Percentiles rank a stretch among this genome's conserved stretches.
phyloP scores from a whole-genome alignment of 2,113 vertebrate species.

The Glareola pratincola region DNA sequence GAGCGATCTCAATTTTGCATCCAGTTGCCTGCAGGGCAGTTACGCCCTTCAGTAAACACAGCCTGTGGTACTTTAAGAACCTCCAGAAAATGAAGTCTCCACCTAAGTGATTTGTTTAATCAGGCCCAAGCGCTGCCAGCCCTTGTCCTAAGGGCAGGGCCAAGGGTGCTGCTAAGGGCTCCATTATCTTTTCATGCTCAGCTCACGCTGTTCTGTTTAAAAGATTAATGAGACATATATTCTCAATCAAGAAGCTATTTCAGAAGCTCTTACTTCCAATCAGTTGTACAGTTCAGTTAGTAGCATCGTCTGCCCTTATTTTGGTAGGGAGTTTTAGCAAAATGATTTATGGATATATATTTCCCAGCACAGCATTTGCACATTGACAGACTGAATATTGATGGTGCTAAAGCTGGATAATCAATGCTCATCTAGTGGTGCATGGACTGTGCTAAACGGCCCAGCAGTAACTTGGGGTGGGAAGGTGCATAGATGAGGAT shows the following conservation, averaged over 20 bases:
- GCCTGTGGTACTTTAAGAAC: background rate
- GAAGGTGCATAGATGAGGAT: background rate
- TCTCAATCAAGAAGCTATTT: constrained; percentile 30
- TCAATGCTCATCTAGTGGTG: background rate
- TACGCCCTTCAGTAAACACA: background rate
- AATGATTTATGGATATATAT: constrained; percentile 7
- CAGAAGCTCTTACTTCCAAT: constrained; percentile 27
- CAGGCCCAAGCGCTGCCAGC: background rate
- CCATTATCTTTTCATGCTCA: background rate
- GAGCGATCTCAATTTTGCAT: background rate
- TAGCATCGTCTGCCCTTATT: constrained; percentile 1
- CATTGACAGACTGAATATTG: background rate
- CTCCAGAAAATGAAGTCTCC: background rate
- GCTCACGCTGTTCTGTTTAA: background rate
- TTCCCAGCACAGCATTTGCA: background rate
- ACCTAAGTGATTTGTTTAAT: background rate
- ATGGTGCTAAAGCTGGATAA: background rate
- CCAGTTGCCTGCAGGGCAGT: background rate
- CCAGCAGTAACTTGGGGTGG: background rate
- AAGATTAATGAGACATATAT: constrained; percentile 53
- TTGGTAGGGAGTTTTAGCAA: background rate
- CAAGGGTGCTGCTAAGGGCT: background rate
- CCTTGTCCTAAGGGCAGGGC: background rate
- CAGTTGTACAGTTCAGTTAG: background rate
- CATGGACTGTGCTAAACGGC: background rate